A percentile compares a stretch with the other conserved stretches of the same genome.
Evolutionary conservation across 2,888 invertebrate genomes (phyloP).

Genomic region (Acleris cristana): DNA sequence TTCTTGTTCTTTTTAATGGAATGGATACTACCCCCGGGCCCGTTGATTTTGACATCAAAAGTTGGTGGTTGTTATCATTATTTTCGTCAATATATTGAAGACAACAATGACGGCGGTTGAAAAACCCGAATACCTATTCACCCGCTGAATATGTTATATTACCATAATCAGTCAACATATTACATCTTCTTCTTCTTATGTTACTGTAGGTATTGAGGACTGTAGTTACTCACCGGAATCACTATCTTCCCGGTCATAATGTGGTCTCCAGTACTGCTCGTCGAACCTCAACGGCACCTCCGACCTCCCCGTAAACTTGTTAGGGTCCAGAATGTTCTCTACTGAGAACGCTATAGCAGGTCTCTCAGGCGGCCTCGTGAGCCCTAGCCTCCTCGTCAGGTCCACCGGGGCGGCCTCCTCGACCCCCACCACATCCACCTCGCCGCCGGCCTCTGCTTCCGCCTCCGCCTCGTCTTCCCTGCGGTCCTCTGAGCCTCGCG

Average conservation of each 20-base stretch:
- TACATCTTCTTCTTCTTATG: too few species aligned
- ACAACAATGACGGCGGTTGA: too few species aligned
- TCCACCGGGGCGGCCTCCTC: slow-evolving; percentile 79
- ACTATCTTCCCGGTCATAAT: slow-evolving; percentile 83
- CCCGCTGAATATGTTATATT: too few species aligned
- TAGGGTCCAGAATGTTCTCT: slow-evolving; percentile 95
- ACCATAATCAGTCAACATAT: too few species aligned
- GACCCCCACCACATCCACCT: slow-evolving; percentile 78
- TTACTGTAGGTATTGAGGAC: not conserved
- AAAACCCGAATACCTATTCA: too few species aligned
- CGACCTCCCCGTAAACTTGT: slow-evolving; percentile 91
- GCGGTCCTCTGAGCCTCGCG: slow-evolving; percentile 75
- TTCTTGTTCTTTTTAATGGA: too few species aligned
- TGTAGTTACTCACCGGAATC: slow-evolving; percentile 74
- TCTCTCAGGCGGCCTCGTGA: slow-evolving; percentile 84
- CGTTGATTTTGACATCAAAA: too few species aligned
- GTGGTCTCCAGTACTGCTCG: slow-evolving; percentile 84
- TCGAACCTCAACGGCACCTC: slow-evolving; percentile 81
- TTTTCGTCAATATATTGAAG: too few species aligned
- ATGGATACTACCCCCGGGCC: too few species aligned
- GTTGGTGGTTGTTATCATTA: too few species aligned
- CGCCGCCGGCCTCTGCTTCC: slow-evolving; percentile 69
- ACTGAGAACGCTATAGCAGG: slow-evolving; percentile 91
- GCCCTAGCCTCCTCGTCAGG: slow-evolving; percentile 78
- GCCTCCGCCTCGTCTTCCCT: slow-evolving; percentile 67